A percentile compares a stretch with the other conserved stretches of the same genome.
Evolutionary conservation across 1,140 invertebrate genomes (phyloP).

Genomic region (Delia radicum): DNA sequence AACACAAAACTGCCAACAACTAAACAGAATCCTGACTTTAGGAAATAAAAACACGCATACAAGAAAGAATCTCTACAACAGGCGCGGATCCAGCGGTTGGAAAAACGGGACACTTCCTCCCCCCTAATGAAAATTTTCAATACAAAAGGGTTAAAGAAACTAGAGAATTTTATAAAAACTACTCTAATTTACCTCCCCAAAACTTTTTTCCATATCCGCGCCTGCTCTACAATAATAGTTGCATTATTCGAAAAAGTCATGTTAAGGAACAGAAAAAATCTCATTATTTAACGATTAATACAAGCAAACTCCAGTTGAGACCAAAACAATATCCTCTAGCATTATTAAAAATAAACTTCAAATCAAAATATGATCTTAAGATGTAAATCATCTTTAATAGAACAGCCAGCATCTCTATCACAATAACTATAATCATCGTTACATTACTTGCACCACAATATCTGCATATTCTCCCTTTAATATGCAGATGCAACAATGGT

Average conservation of each 20-base stretch:
- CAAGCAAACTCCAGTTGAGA: background rate
- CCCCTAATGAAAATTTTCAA: too few relatives aligned
- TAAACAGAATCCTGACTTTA: constrained; percentile 7
- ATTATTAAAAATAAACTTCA: background rate
- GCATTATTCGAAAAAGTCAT: background rate
- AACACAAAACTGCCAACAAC: background rate
- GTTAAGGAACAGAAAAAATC: background rate
- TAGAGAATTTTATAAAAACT: too few relatives aligned
- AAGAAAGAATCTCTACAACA: background rate
- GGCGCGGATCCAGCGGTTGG: background rate
- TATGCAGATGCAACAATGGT: background rate
- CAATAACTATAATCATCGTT: background rate
- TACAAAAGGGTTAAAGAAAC: too few relatives aligned
- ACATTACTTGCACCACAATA: background rate
- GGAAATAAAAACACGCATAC: background rate
- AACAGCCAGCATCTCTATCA: background rate
- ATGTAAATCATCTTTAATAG: background rate
- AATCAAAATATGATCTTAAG: background rate
- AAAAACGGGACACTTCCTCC: too few relatives aligned
- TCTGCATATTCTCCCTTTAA: background rate
- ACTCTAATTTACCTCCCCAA: too few relatives aligned
- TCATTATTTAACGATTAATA: constrained; percentile 16
- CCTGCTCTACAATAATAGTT: too few relatives aligned
- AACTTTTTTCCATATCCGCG: too few relatives aligned
- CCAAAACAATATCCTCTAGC: background rate